These are phyloP conservation scores for Centroberyx gerrardi DNA, from an alignment of 2,797 vertebrate species.

Conservation along the genomic window DNA sequence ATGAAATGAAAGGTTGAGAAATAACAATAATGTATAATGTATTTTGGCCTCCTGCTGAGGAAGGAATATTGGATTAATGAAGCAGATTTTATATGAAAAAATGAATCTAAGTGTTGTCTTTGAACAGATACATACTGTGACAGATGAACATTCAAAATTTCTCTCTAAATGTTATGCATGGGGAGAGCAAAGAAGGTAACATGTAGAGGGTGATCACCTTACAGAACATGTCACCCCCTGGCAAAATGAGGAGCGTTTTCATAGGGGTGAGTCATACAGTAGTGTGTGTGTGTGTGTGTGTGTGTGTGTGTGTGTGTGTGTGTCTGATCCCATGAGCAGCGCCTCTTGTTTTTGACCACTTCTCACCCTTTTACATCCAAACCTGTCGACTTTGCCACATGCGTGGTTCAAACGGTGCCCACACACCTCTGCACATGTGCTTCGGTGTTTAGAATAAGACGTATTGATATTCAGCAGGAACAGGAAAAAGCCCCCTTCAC, in stretches of 20 bases:
- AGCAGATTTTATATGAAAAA: not conserved
- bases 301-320: slow-evolving; percentile 2
- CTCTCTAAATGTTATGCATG: not conserved
- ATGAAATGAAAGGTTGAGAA: slow-evolving; percentile 7
- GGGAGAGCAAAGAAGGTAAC: not conserved
- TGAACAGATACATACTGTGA: not conserved
- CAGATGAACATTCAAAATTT: not conserved
- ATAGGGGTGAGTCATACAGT: not conserved
- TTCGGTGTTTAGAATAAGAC: slow-evolving; percentile 66
- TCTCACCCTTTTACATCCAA: slow-evolving; percentile 31
- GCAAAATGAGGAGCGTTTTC: not conserved
- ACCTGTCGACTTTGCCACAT: slow-evolving; percentile 33
- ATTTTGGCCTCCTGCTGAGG: slow-evolving; percentile 16
- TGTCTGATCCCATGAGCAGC: slow-evolving; percentile 7
- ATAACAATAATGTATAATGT: not conserved
- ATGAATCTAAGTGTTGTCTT: not conserved
- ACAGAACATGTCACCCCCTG: too few species aligned
- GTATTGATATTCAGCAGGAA: slow-evolving; percentile 75
- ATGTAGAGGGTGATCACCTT: not conserved
- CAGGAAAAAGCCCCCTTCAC: slow-evolving; percentile 53
- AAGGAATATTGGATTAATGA: not conserved
- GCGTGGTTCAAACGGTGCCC: slow-evolving; percentile 53
- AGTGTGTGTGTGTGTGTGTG: not conserved
- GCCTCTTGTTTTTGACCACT: slow-evolving; percentile 9
- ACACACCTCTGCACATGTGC: slow-evolving; percentile 76